Evolutionary conservation across 2,888 invertebrate genomes (phyloP).

Genomic region (Pammene aurita): DNA sequence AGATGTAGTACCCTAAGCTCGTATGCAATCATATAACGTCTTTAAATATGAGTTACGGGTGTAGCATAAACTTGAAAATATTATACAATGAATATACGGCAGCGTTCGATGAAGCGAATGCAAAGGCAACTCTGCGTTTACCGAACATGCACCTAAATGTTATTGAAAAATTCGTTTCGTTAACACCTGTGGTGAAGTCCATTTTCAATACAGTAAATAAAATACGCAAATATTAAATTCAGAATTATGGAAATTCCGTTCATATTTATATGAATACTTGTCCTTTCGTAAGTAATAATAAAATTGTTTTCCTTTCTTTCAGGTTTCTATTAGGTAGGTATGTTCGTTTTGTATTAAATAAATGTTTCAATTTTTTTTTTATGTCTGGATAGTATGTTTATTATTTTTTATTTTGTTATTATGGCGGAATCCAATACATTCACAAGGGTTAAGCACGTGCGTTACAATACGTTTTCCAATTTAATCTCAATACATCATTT

Average conservation of each 20-base stretch:
- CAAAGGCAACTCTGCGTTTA: constrained; percentile 1
- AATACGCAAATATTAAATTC: neutral
- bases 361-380: no score
- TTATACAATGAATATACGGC: constrained; percentile 35
- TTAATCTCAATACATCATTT: constrained; percentile 3
- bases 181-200: neutral
- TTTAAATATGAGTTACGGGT: constrained; percentile 34
- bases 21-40: constrained; percentile 35
- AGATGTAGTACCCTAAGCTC: constrained; percentile 18
- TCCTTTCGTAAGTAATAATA: neutral
- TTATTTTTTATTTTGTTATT: neutral
- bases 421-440: neutral
- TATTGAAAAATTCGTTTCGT: constrained; percentile 7
- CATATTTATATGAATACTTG: no score
- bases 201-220: neutral
- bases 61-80: constrained; percentile 34
- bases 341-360: no score
- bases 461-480: neutral
- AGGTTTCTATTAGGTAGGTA: no score
- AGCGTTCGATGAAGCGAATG: constrained; percentile 21
- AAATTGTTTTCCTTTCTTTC: neutral
- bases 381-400: no score
- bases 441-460: neutral
- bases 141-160: constrained; percentile 5
- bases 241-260: no score